Conservation (phyloP, 2,888 invertebrate genomes). For the Ochropacha duplaris region DNA sequence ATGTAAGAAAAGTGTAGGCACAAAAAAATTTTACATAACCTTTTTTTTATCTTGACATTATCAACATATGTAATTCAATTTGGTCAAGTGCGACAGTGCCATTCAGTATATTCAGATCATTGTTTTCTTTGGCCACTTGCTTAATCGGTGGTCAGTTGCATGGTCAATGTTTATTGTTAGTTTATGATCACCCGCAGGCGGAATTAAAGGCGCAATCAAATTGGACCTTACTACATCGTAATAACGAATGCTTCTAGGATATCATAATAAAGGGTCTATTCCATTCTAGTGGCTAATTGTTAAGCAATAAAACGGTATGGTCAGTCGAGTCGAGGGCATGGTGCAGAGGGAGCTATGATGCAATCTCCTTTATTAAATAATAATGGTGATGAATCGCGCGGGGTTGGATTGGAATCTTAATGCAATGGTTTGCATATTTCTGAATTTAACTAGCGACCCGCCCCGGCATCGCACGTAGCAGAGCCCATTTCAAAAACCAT, state of each 20-base stretch:
- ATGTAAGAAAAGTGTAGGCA: not conserved
- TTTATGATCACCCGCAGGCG: not conserved
- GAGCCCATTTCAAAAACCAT: too few relatives aligned
- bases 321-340: constrained; percentile 40
- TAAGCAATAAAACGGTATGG: constrained; percentile 72
- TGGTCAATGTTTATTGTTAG: constrained; percentile 34
- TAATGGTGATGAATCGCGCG: too few relatives aligned
- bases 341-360: constrained; percentile 37
- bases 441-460: too few relatives aligned
- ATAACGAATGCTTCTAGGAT: constrained; percentile 21
- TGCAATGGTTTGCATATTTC: too few relatives aligned
- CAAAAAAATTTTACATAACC: too few relatives aligned
- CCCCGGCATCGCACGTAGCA: too few relatives aligned
- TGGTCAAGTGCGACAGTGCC: constrained; percentile 1
- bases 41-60: too few relatives aligned
- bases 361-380: constrained; percentile 59
- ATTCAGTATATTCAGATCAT: constrained; percentile 9
- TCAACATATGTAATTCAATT: too few relatives aligned
- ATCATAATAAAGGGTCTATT: constrained; percentile 22
- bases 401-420: constrained; percentile 19
- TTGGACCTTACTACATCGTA: constrained; percentile 25
- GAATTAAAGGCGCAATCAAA: constrained; percentile 11
- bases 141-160: constrained; percentile 47
- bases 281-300: constrained; percentile 54
- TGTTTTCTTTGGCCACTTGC: constrained; percentile 62